A percentile compares a stretch with the other conserved stretches of the same genome.
Evolutionary conservation across 2,888 invertebrate species (phyloP).

Genomic region (Melanotus villosus): DNA sequence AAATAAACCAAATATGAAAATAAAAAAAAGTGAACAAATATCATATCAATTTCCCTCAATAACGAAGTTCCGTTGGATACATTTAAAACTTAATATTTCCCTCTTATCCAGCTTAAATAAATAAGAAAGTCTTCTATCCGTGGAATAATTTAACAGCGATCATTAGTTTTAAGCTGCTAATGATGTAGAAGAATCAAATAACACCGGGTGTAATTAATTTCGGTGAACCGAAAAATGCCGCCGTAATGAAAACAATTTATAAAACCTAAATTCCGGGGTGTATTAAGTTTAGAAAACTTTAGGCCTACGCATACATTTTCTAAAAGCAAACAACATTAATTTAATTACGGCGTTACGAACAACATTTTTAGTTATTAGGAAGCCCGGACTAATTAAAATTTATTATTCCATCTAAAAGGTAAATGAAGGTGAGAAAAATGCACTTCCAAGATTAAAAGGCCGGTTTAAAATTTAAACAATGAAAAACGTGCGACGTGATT

Average conservation of each 20-base stretch:
- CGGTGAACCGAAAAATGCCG: constrained; percentile 32
- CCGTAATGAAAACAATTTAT: constrained; percentile 41
- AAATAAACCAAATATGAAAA: too few relatives aligned
- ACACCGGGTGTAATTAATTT: constrained; percentile 38
- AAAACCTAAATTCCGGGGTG: constrained; percentile 36
- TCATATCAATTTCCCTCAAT: too few relatives aligned
- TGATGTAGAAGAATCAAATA: constrained; percentile 44
- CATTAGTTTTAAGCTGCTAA: constrained; percentile 40
- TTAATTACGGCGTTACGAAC: constrained; percentile 21
- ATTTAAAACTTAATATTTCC: too few relatives aligned
- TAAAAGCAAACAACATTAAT: constrained; percentile 32
- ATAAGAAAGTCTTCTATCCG: too few relatives aligned
- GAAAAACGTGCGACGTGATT: too few relatives aligned
- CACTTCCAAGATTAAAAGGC: too few relatives aligned
- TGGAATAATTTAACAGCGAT: constrained; percentile 27
- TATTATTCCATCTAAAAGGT: not conserved
- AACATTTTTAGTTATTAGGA: constrained; percentile 3
- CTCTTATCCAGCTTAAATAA: too few relatives aligned
- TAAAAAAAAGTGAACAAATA: too few relatives aligned
- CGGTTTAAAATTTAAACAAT: too few relatives aligned
- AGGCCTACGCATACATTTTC: constrained; percentile 20
- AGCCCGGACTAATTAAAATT: constrained; percentile 7
- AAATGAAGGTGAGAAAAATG: not conserved
- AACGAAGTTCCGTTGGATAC: too few relatives aligned
- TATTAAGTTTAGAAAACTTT: constrained; percentile 34